Base-by-base conservation (phyloP, 1,140 invertebrate species). In the Lethocerus indicus region DNA sequence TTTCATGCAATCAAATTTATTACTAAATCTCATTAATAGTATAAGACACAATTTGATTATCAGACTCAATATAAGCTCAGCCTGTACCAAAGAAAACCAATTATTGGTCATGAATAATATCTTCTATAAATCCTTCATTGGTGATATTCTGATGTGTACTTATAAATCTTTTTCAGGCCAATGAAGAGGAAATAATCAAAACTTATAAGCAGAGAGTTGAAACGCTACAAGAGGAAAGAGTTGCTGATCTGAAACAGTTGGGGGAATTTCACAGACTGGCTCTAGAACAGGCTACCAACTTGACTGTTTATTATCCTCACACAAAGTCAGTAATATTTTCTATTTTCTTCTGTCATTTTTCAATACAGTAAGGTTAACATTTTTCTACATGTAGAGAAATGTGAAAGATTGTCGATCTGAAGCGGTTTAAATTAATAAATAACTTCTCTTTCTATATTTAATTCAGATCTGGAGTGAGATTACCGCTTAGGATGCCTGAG, bases 201-300 rank as follows among this genome's bases (percentile, higher is more conserved):
- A 26, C 42, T 18, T 36, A 53, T 21, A 46, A 46, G 27, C 47
- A 42, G 12, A 39, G 48, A 42, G 14, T 53, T 18, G 48, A 39
- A 25, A 35, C 27, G 12, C 20, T 50, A 2, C 47, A 53, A 35
- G 16, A 18, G 16, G 48, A 50, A 46, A 36, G 47, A 24, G 24
- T 53, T 27, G 35, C 28, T 25, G 52, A 53, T 18, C 6, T 53
- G 18, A 21, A 49, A 14, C 37, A 53, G 43, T 20, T 53, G 16
- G 21, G 28, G n/a, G 52, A 53, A 18, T 47, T 50, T 18, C 52
- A 53, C 29, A 24, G 29, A 27, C 13, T 26, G 2, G 29, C 47
- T n/a, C 26, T 53, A 26, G 37, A 50, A 18, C 52, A 53, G 14
- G 43, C 35, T 9, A 16, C 47, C 1, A 29, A 20, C 40, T 23